Evolutionary conservation across 2,113 vertebrate species (phyloP).

Genomic region (Chaenogobius annularis): DNA sequence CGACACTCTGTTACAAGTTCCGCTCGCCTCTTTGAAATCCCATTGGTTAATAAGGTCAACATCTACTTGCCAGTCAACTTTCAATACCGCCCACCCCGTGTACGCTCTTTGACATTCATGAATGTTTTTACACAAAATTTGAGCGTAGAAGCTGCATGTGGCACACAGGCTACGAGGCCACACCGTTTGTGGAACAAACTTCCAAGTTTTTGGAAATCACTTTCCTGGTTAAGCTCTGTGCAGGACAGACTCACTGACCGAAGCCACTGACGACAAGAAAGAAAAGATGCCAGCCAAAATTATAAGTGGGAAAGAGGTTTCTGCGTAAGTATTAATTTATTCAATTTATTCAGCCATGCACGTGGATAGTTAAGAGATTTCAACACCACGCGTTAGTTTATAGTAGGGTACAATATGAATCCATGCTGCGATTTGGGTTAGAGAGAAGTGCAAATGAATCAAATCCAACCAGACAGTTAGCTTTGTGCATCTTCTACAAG

Average conservation of each 20-base stretch:
- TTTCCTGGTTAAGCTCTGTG: conserved; percentile 4
- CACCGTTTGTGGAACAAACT: neutral
- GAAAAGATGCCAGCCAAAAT: conserved; percentile 74
- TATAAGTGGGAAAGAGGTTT: conserved; percentile 78
- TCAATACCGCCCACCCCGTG: neutral
- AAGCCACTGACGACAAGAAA: neutral
- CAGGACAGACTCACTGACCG: neutral
- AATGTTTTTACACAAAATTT: conserved; percentile 31
- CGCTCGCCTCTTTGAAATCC: no score
- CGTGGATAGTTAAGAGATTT: neutral
- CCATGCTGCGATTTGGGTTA: neutral
- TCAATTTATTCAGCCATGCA: neutral
- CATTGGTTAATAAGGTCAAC: no score
- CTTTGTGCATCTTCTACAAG: neutral
- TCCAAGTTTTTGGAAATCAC: conserved; percentile 4
- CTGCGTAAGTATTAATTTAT: conserved; percentile 70
- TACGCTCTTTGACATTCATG: conserved; percentile 17
- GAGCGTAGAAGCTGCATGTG: rapidly evolving
- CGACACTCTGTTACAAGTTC: neutral
- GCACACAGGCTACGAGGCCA: neutral
- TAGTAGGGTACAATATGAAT: neutral
- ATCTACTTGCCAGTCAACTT: rapidly evolving
- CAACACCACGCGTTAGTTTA: neutral
- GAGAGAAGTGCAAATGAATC: neutral
- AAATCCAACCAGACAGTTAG: neutral